phyloP scores from a whole-genome alignment of 2,888 invertebrate species.

The Spatulosminthurus flaviceps region DNA sequence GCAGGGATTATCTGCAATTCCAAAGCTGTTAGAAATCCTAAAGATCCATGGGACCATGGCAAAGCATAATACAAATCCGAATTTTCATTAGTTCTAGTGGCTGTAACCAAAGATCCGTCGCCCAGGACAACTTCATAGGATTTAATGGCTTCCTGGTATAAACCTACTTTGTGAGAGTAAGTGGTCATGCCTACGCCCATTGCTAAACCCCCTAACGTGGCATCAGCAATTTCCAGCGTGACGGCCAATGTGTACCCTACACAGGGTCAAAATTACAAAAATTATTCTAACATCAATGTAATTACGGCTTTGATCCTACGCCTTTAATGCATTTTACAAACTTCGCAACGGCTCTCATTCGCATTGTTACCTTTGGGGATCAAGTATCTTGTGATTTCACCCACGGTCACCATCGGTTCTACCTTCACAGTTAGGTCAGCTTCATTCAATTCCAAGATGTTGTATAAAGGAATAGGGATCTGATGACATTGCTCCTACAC shows the following conservation, averaged over 20 bases:
- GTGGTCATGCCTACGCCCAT: conserved; percentile 80
- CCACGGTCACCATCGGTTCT: conserved; percentile 74
- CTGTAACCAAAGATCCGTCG: conserved; percentile 73
- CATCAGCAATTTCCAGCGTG: conserved; percentile 76
- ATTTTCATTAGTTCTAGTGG: conserved; percentile 70
- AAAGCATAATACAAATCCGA: conserved; percentile 72
- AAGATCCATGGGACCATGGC: conserved; percentile 76
- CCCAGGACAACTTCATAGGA: conserved; percentile 75
- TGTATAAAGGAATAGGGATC: conserved; percentile 73
- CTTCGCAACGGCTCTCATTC: too few species aligned
- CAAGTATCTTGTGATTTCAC: conserved; percentile 73
- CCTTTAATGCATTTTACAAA: too few species aligned
- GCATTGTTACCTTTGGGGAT: conserved; percentile 71
- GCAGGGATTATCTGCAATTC: conserved; percentile 73
- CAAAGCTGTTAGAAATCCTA: conserved; percentile 74
- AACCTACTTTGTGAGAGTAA: conserved; percentile 76
- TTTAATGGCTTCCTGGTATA: conserved; percentile 75
- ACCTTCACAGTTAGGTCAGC: conserved; percentile 71
- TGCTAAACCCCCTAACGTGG: conserved; percentile 76
- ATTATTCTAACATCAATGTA: too few species aligned
- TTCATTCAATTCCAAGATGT: conserved; percentile 73
- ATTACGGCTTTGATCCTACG: too few species aligned
- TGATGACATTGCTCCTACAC: conserved; percentile 69
- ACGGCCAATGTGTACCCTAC: conserved; percentile 74
- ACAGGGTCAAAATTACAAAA: too few species aligned